These are phyloP conservation scores for Anodontia alba DNA, from an alignment of 2,888 invertebrate species.

Conservation along the genomic window DNA sequence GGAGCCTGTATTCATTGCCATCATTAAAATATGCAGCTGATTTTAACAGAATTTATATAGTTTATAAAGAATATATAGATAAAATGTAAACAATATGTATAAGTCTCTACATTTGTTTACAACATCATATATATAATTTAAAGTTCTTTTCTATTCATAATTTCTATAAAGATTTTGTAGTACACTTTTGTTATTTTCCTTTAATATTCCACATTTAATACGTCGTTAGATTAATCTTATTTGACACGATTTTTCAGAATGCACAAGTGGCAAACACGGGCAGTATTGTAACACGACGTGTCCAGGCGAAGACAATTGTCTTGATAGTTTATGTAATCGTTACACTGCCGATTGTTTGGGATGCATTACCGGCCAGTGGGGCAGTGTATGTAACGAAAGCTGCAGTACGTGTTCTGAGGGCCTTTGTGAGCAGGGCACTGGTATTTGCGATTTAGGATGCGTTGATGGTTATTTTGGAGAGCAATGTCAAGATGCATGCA, in stretches of 20 bases:
- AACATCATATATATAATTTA: no score
- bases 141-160: no score
- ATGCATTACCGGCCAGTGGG: constrained; percentile 23
- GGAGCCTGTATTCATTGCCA: no score
- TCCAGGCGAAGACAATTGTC: constrained; percentile 18
- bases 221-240: no score
- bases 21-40: no score
- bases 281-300: constrained; percentile 32
- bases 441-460: constrained; percentile 33
- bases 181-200: no score
- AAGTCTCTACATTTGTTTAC: no score
- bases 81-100: no score
- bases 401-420: constrained; percentile 41
- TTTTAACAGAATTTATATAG: no score
- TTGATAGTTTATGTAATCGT: constrained; percentile 21
- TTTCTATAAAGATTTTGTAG: no score
- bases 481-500: constrained; percentile 34
- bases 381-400: constrained; percentile 29
- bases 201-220: no score
- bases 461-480: constrained; percentile 34
- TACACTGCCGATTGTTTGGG: constrained; percentile 20
- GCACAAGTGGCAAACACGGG: constrained; percentile 24
- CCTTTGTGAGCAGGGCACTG: constrained; percentile 32
- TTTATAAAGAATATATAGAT: no score
- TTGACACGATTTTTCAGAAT: constrained; percentile 40